A percentile compares a stretch with the other conserved stretches of the same genome.
phyloP scores from a whole-genome alignment of 2,888 invertebrate species.

The Diabrotica balteata region DNA sequence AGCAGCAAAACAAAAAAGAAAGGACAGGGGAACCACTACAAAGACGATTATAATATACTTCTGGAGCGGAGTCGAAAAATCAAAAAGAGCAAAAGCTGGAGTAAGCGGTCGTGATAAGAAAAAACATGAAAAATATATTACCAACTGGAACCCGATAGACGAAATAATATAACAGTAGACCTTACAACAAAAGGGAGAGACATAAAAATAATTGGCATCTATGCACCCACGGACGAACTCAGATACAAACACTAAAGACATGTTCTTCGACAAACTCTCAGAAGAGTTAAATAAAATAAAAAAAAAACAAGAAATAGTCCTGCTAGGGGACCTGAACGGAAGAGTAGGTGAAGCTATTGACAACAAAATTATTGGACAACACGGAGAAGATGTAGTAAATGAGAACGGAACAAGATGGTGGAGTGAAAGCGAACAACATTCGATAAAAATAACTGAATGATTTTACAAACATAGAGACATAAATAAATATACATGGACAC shows the following conservation, averaged over 20 bases:
- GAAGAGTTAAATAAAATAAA: no score
- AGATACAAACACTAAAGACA: no score
- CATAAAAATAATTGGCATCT: no score
- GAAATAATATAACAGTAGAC: not conserved
- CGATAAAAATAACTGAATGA: not conserved
- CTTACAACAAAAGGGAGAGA: not conserved
- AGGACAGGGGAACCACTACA: not conserved
- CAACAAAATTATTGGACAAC: slow-evolving; percentile 2
- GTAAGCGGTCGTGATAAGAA: not conserved
- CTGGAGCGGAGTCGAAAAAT: slow-evolving; percentile 8
- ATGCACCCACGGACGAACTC: no score
- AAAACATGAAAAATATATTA: not conserved
- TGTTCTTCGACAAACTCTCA: no score
- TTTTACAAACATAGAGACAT: not conserved
- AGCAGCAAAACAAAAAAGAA: slow-evolving; percentile 8
- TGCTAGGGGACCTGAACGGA: no score
- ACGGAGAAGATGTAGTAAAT: slow-evolving; percentile 11
- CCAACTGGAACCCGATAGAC: not conserved
- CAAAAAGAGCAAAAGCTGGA: slow-evolving; percentile 4
- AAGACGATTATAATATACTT: slow-evolving; percentile 5
- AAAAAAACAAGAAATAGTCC: no score
- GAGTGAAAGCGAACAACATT: not conserved
- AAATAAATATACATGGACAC: not conserved
- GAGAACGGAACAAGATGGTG: slow-evolving; percentile 3
- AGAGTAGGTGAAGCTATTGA: no score